A percentile compares a stretch with the other conserved stretches of the same genome.
These are phyloP conservation scores for Plusia festucae DNA, from an alignment of 2,888 invertebrate species.

Conservation along the genomic window DNA sequence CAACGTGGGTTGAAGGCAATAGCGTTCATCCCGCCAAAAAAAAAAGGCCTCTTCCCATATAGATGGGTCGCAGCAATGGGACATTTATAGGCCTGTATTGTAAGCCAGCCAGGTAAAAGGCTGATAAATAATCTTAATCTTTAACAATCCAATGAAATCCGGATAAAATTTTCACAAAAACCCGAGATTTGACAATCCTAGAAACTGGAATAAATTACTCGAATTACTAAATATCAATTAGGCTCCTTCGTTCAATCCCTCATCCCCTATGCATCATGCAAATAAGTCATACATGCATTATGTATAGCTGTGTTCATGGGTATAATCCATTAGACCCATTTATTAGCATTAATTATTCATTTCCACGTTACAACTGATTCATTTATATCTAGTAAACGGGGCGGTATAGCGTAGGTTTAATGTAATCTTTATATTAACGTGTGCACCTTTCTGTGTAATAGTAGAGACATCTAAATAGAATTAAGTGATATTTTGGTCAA, in stretches of 20 bases:
- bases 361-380: slow-evolving; percentile 32
- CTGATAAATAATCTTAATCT: too few species aligned
- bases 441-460: not conserved
- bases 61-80: too few species aligned
- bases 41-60: too few species aligned
- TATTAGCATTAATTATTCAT: slow-evolving; percentile 48
- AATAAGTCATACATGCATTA: slow-evolving; percentile 9
- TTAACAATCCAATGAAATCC: too few species aligned
- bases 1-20: too few species aligned
- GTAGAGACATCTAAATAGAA: not conserved
- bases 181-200: too few species aligned
- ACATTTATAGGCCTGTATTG: too few species aligned
- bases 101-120: too few species aligned
- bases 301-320: slow-evolving; percentile 19
- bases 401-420: slow-evolving; percentile 20
- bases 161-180: too few species aligned
- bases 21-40: too few species aligned
- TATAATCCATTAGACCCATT: slow-evolving; percentile 45
- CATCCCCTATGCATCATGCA: not conserved
- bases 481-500: too few species aligned
- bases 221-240: not conserved
- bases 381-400: slow-evolving; percentile 33
- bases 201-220: too few species aligned
- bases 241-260: not conserved
- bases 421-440: not conserved